Percentiles rank a stretch among this genome's conserved stretches.
Evolutionary conservation across 2,113 vertebrate species (phyloP).

Genomic region (Calypte anna): DNA sequence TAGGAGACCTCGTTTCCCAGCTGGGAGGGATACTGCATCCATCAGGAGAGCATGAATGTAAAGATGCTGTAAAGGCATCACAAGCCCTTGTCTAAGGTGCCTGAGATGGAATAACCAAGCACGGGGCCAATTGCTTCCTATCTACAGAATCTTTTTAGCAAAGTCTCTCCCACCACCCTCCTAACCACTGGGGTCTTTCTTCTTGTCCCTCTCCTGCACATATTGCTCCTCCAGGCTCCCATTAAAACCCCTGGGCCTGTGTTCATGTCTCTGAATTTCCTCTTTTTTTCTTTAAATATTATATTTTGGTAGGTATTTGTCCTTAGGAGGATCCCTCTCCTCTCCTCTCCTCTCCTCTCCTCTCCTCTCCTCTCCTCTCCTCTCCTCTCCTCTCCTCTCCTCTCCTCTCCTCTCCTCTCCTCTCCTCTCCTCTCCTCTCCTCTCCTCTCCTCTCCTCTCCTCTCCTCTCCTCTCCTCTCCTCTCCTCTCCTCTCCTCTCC

Average conservation of each 20-base stretch:
- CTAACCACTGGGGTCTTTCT: neutral
- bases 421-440: no score
- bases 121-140: neutral
- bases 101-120: neutral
- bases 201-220: neutral
- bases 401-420: no score
- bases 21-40: conserved; percentile 28
- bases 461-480: no score
- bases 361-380: no score
- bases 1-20: conserved; percentile 48
- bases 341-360: no score
- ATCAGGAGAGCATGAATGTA: conserved; percentile 50
- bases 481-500: no score
- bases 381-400: no score
- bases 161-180: neutral
- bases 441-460: no score
- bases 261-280: neutral
- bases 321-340: no score
- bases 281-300: neutral
- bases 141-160: neutral
- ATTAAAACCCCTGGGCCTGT: neutral
- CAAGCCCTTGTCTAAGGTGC: neutral
- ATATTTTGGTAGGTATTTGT: neutral
- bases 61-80: conserved; percentile 25
- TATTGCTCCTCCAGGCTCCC: neutral